phyloP scores from a whole-genome alignment of 2,888 invertebrate species.

The Clanis bilineata region DNA sequence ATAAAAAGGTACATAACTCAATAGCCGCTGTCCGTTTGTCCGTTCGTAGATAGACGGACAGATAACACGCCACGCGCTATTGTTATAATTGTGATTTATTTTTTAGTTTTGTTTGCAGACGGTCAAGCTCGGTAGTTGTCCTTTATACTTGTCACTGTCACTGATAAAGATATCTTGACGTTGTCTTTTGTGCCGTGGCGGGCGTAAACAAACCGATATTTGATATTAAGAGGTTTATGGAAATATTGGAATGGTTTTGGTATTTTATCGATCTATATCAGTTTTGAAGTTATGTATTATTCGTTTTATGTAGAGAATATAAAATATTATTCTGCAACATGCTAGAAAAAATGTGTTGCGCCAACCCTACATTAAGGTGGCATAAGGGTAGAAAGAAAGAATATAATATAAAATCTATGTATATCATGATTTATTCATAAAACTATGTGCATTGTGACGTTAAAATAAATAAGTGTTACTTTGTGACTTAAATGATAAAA shows the following conservation, averaged over 20 bases:
- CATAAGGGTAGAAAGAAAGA: no score
- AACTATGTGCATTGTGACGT: no score
- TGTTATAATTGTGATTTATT: conserved; percentile 64
- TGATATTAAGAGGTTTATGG: conserved; percentile 6
- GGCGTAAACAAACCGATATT: conserved; percentile 22
- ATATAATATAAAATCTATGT: no score
- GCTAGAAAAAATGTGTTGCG: no score
- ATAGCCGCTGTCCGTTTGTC: conserved; percentile 58
- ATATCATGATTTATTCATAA: no score
- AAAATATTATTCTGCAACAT: no score
- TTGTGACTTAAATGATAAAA: no score
- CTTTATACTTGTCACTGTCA: conserved; percentile 78
- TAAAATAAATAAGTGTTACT: no score
- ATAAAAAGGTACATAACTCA: conserved; percentile 42
- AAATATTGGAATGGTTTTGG: conserved; percentile 4
- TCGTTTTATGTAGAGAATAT: not conserved
- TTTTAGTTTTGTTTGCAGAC: conserved; percentile 21
- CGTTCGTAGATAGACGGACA: conserved; percentile 61
- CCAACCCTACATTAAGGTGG: not conserved
- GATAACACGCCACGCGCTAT: conserved; percentile 62
- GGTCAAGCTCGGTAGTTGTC: conserved; percentile 65
- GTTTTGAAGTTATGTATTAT: not conserved
- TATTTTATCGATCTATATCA: not conserved
- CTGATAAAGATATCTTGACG: conserved; percentile 59
- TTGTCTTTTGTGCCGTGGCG: conserved; percentile 35